Evolutionary conservation across 2,797 vertebrate species (phyloP), one percentile per base, ranked within the genome.

Genomic region (Eidolon dupreanum): DNA sequence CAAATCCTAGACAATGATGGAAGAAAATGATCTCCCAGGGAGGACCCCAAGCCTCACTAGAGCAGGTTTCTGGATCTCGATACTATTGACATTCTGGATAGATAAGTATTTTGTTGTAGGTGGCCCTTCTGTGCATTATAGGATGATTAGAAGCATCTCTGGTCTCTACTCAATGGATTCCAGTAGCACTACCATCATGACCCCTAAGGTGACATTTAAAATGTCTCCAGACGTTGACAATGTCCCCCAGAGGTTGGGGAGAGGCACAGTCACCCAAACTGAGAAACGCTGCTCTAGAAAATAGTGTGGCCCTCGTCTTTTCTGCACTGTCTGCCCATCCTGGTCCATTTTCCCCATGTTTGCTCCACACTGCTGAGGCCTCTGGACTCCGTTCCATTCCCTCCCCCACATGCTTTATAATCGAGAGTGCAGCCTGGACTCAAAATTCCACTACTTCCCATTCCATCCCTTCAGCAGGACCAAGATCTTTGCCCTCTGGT

Each of bases 1-100:
- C 96, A 96, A 93, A 97, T 96, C 95, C 71, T 61, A 96, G 90
- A 77, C 93, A 91, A 97, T 94, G 75, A 28, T 96, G 68, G 93
- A 91, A 41, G 55, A 97, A 73, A 88, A 82, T 43, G 93, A 90
- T 96, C 77, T 90, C n/a, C 53, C 33, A 68, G 22, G 81, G 85
- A 88, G 15, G 33, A 57, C 57, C 43, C 81, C 3, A 15, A n/a
- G 73, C 51, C 65, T 94, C 41, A 36, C 20, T 59, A 38, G 36
- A 88, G 13, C 38, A 46, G 2, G n/a, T 49, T 95, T 90, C 77
- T 82, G 46, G 10, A 61, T 57, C 81, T 46, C 51, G 7, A 33
- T 16, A 24, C 26, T 5, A 1, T 8, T 61, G 84, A 33, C 13
- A 5, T 16, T 51, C 43, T 55, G 55, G 55, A 55, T 6, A 0